A percentile compares a stretch with the other conserved stretches of the same genome.
phyloP scores from a whole-genome alignment of 2,797 vertebrate species.

The Aselliscus stoliczkanus region DNA sequence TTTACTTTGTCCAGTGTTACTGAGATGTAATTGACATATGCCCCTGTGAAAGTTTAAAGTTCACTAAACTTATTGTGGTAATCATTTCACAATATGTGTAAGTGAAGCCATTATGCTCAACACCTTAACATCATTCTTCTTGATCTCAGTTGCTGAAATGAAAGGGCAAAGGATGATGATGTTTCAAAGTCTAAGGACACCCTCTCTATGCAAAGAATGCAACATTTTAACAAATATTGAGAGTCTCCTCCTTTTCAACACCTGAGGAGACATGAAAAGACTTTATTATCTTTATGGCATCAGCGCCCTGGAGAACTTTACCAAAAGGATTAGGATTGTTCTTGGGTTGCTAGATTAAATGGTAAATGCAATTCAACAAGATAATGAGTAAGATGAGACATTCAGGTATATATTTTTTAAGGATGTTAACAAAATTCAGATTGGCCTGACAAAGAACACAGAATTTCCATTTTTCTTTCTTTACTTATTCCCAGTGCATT shows the following conservation, averaged over 20 bases:
- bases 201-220: conserved; percentile 68
- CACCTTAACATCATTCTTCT: conserved; percentile 15
- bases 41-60: neutral
- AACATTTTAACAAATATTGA: conserved; percentile 65
- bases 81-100: neutral
- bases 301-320: conserved; percentile 34
- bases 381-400: conserved; percentile 27
- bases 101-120: too few relatives aligned
- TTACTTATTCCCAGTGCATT: conserved; percentile 46
- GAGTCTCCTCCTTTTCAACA: conserved; percentile 48
- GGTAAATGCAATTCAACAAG: conserved; percentile 68
- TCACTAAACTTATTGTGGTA: neutral
- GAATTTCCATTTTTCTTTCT: conserved; percentile 31
- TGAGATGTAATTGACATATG: neutral
- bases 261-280: conserved; percentile 42
- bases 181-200: conserved; percentile 64
- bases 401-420: conserved; percentile 67
- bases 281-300: conserved; percentile 74
- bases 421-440: conserved; percentile 23
- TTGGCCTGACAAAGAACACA: conserved; percentile 26
- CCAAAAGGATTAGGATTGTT: conserved; percentile 74
- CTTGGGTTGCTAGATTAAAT: conserved; percentile 71
- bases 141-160: conserved; percentile 60
- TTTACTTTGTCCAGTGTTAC: too few relatives aligned
- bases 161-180: conserved; percentile 44